Conservation (phyloP, 2,888 invertebrate species). For the Chaetoderma sp. region DNA sequence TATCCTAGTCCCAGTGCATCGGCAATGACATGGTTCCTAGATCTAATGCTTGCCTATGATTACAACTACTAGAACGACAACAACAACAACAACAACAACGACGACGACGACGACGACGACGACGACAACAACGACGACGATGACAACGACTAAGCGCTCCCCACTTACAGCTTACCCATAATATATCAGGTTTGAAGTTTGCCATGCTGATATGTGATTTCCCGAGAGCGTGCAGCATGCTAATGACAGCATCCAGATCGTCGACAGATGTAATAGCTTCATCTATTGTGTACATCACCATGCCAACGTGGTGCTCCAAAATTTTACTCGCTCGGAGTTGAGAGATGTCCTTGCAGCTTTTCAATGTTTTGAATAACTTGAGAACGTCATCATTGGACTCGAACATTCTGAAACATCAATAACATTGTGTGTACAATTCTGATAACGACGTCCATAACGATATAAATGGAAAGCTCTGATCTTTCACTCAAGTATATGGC, state of each 20-base stretch:
- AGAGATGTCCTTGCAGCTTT: conserved; percentile 74
- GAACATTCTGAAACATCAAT: conserved; percentile 47
- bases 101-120: too few relatives aligned
- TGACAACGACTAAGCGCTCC: too few relatives aligned
- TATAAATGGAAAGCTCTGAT: too few relatives aligned
- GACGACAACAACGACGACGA: too few relatives aligned
- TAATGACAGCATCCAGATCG: conserved; percentile 86
- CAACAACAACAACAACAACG: too few relatives aligned
- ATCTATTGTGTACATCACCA: conserved; percentile 90
- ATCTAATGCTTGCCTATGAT: too few relatives aligned
- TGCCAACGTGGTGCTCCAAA: conserved; percentile 86
- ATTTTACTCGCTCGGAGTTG: conserved; percentile 86
- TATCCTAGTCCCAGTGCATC: too few relatives aligned
- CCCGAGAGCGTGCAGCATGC: conserved; percentile 85
- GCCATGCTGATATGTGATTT: conserved; percentile 86
- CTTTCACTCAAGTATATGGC: too few relatives aligned
- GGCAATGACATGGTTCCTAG: too few relatives aligned
- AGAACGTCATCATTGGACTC: conserved; percentile 46
- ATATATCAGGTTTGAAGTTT: conserved; percentile 87
- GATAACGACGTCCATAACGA: too few relatives aligned
- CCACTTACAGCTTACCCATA: conserved; percentile 80
- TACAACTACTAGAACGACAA: too few relatives aligned
- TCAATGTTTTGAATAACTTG: conserved; percentile 41
- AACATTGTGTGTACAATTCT: too few relatives aligned
- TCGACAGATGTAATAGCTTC: conserved; percentile 91